Base-by-base conservation (phyloP, 1,140 invertebrate genomes). In the Drosophila kanapiae region DNA sequence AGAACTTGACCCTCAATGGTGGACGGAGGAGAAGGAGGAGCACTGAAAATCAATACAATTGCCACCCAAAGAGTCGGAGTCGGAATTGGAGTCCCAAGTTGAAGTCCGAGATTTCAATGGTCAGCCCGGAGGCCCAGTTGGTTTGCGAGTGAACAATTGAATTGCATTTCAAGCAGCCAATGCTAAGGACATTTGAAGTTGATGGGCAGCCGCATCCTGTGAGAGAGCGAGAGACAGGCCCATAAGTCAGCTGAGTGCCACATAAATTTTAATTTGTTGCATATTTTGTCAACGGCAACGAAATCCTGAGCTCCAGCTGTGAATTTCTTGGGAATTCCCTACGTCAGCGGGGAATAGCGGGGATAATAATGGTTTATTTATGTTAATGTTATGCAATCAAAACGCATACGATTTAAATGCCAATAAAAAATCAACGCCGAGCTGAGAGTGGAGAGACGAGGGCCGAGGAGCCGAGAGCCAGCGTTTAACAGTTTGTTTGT, bases 221-320 rank as follows among this genome's bases (percentile, higher is more conserved):
- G 71, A 59, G 18, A 59, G 14, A 60, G 38, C 47, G 16, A 35
- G 18, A 65, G 45, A 47, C 27, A 75, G 60, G 10, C 40, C 76
- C 77, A 88, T 87, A 87, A 88, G 76, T 88, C 83, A 88, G 61
- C 71, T 71, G 43, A 67, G 68, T 69, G 53, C 74, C 88, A 91
- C 82, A 91, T 91, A 91, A 91, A 91, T 92, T 92, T 92, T 92
- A 92, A 92, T 92, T 92, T 92, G 91, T 92, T 92, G 91, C 84
- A 92, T 91, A 92, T 92, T 92, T 92, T 92, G 91, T 92, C 91
- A 92, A 91, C 90, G 77, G 77, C 81, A 79, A 86, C 57, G 65
- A 72, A 45, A 18, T 54, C 57, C 11, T 18, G 31, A 23, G 31
- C 69, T 92, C 91, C 91, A 92, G 91, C 91, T 92, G 91, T 92